Percentiles rank a stretch among this genome's conserved stretches.
Conservation (phyloP, 2,113 vertebrate species). For the Calyptommatus sinebrachiatus region DNA sequence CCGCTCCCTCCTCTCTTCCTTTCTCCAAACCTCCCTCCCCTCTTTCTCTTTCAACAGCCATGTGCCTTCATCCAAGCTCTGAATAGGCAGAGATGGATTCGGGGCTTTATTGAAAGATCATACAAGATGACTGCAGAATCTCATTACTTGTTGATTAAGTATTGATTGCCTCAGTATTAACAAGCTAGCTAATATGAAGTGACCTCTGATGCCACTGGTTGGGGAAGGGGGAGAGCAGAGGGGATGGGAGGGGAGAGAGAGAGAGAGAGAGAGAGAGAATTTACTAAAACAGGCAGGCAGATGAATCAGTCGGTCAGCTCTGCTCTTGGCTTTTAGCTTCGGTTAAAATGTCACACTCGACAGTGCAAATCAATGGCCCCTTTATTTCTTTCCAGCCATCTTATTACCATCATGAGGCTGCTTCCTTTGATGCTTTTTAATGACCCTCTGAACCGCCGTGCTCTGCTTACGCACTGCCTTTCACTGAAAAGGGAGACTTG, state of each 20-base stretch:
- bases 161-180: constrained; percentile 99
- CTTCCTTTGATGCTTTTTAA: constrained; percentile 89
- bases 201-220: constrained; percentile 96
- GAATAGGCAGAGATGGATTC: constrained; percentile 91
- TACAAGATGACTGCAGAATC: constrained; percentile 99
- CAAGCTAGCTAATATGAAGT: constrained; percentile 99
- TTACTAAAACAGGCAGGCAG: constrained; percentile 83
- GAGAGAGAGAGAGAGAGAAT: constrained; percentile 82
- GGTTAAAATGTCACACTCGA: constrained; percentile 97
- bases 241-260: constrained; percentile 58
- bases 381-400: constrained; percentile 91
- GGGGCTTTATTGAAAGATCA: constrained; percentile 99
- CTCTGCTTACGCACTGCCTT: constrained; percentile 77
- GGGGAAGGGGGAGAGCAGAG: constrained; percentile 39
- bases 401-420: constrained; percentile 89
- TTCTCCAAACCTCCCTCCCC: constrained; percentile 24
- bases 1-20: not conserved
- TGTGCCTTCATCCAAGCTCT: constrained; percentile 83
- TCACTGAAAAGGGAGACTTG: constrained; percentile 77
- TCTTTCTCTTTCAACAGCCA: constrained; percentile 67
- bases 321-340: constrained; percentile 88
- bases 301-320: constrained; percentile 81
- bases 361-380: constrained; percentile 94
- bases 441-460: constrained; percentile 81
- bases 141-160: constrained; percentile 99